A percentile compares a stretch with the other conserved stretches of the same genome.
These are phyloP conservation scores for Mesorhabditis belari DNA, from an alignment of 2,888 invertebrate genomes.

Conservation along the genomic window DNA sequence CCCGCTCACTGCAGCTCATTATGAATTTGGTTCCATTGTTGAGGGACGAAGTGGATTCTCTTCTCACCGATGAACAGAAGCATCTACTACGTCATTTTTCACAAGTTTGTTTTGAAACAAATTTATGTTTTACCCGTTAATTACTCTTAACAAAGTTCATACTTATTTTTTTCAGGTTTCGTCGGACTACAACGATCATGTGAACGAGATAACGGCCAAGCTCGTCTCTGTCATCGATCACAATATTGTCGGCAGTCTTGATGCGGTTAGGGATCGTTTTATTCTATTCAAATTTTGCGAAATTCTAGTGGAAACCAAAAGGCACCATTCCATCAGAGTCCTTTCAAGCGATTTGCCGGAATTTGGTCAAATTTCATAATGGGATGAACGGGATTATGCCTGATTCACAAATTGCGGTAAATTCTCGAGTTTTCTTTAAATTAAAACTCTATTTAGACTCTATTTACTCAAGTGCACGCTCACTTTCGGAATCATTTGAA, in stretches of 20 bases:
- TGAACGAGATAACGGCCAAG: slow-evolving; percentile 84
- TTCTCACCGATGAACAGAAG: slow-evolving; percentile 28
- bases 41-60: slow-evolving; percentile 23
- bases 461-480: slow-evolving; percentile 43
- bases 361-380: slow-evolving; percentile 61
- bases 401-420: slow-evolving; percentile 15
- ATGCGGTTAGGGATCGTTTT: slow-evolving; percentile 51
- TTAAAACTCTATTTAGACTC: slow-evolving; percentile 15
- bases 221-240: slow-evolving; percentile 81
- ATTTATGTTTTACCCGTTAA: background rate
- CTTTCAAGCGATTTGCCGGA: slow-evolving; percentile 61
- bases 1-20: slow-evolving; percentile 59
- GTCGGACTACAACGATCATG: slow-evolving; percentile 68
- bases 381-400: slow-evolving; percentile 47
- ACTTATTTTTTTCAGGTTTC: slow-evolving; percentile 15
- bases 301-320: slow-evolving; percentile 77
- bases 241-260: slow-evolving; percentile 73
- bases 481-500: slow-evolving; percentile 42
- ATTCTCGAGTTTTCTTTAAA: background rate
- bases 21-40: slow-evolving; percentile 59
- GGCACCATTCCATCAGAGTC: slow-evolving; percentile 78
- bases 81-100: slow-evolving; percentile 44
- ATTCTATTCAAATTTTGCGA: slow-evolving; percentile 1
- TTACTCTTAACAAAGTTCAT: background rate
- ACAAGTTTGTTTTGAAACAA: slow-evolving; percentile 4